These are phyloP conservation scores for Paedocypris sp. DNA, from an alignment of 2,113 vertebrate species.

Conservation along the genomic window DNA sequence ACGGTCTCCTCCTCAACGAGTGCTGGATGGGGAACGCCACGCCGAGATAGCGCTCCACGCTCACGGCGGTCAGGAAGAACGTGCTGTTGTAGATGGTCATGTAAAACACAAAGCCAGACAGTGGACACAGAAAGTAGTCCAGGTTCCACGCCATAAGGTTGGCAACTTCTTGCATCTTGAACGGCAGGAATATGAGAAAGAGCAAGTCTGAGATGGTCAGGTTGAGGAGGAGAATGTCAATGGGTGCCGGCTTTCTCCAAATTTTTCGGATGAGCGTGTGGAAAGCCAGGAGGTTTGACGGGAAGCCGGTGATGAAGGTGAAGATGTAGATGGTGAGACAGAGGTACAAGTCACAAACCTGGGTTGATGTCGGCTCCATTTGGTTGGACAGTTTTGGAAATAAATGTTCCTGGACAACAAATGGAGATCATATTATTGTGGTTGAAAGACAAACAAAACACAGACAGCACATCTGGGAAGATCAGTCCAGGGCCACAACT, in stretches of 20 bases:
- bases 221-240: slow-evolving; percentile 80
- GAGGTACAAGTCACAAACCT: slow-evolving; percentile 40
- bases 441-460: too few relatives aligned
- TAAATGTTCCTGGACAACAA: too few relatives aligned
- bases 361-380: slow-evolving; percentile 16
- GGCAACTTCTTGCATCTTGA: slow-evolving; percentile 69
- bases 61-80: slow-evolving; percentile 72
- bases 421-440: too few relatives aligned
- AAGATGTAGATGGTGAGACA: slow-evolving; percentile 68
- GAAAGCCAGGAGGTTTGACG: slow-evolving; percentile 71
- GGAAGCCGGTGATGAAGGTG: slow-evolving; percentile 73
- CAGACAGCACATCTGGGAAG: too few relatives aligned
- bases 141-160: slow-evolving; percentile 59
- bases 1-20: slow-evolving; percentile 53
- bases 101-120: slow-evolving; percentile 73
- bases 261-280: slow-evolving; percentile 65
- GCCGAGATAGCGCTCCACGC: slow-evolving; percentile 77
- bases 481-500: too few relatives aligned
- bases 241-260: slow-evolving; percentile 55
- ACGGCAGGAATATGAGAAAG: slow-evolving; percentile 75
- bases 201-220: slow-evolving; percentile 75
- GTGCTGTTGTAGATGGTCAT: slow-evolving; percentile 83
- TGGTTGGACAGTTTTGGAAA: too few relatives aligned
- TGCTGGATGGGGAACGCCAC: slow-evolving; percentile 76
- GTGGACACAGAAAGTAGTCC: slow-evolving; percentile 57